phyloP scores from a whole-genome alignment of 2,113 vertebrate genomes.

The Rhinoderma darwinii region DNA sequence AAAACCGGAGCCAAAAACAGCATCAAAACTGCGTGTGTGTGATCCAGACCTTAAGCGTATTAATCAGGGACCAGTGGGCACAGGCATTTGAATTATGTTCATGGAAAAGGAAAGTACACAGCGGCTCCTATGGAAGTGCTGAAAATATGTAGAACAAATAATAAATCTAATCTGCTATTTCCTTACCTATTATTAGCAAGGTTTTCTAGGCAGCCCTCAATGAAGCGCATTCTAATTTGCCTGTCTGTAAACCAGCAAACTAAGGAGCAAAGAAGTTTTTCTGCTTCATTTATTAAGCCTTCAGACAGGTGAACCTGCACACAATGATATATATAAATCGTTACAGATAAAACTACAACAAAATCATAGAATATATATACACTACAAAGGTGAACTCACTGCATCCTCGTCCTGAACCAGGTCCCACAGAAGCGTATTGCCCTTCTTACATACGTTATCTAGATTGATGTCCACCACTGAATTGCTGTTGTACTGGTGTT shows the following conservation, averaged over 20 bases:
- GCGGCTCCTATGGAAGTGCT: background rate
- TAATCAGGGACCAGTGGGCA: too few species aligned
- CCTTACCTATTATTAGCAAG: constrained; percentile 93
- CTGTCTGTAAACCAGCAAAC: constrained; percentile 99
- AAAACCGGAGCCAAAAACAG: too few species aligned
- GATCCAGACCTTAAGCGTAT: too few species aligned
- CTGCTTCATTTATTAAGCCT: constrained; percentile 96
- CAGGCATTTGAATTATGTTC: too few species aligned
- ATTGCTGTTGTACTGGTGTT: constrained; percentile 93
- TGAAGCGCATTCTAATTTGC: constrained; percentile 99
- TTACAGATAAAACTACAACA: background rate
- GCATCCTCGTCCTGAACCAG: constrained; percentile 98
- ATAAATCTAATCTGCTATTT: background rate
- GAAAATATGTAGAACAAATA: background rate
- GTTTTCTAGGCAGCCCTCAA: constrained; percentile 98
- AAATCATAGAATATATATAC: background rate
- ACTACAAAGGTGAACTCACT: constrained; percentile 74
- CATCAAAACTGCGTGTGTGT: too few species aligned
- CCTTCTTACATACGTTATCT: constrained; percentile 98
- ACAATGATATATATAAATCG: constrained; percentile 63
- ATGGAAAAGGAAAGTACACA: too few species aligned
- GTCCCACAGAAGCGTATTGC: constrained; percentile 97
- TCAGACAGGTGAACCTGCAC: constrained; percentile 95
- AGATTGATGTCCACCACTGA: constrained; percentile 97
- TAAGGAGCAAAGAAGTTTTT: constrained; percentile 97